phyloP scores from a whole-genome alignment of 2,113 vertebrate species.

The Takifugu bimaculatus region DNA sequence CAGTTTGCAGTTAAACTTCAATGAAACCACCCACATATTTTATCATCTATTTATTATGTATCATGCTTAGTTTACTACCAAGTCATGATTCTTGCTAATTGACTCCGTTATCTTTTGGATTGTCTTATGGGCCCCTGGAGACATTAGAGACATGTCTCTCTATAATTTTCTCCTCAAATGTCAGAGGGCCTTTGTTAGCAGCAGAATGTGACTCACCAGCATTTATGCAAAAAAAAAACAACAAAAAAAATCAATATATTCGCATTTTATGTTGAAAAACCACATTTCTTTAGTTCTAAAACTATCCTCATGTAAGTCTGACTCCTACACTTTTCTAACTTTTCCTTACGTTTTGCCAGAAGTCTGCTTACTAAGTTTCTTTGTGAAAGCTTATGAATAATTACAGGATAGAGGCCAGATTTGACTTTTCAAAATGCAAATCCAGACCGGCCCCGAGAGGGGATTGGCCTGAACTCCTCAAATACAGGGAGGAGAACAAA shows the following conservation, averaged over 20 bases:
- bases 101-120: slow-evolving; percentile 54
- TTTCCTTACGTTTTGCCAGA: slow-evolving; percentile 13
- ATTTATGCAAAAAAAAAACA: too few species aligned
- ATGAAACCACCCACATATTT: slow-evolving; percentile 12
- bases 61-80: slow-evolving; percentile 16
- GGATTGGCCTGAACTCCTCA: slow-evolving; percentile 39
- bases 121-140: slow-evolving; percentile 37
- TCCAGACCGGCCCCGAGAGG: slow-evolving; percentile 17
- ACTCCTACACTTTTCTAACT: slow-evolving; percentile 1
- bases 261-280: too few species aligned
- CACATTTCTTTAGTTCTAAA: background rate
- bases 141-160: too few species aligned
- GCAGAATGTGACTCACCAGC: background rate
- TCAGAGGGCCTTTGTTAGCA: background rate
- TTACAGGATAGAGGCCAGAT: slow-evolving; percentile 33
- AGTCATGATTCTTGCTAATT: slow-evolving; percentile 49
- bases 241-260: too few species aligned
- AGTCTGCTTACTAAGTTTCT: background rate
- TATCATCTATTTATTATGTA: background rate
- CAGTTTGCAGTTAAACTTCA: too few species aligned
- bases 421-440: slow-evolving; percentile 63
- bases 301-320: background rate
- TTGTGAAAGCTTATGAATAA: slow-evolving; percentile 45
- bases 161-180: too few species aligned
- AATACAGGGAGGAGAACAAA: slow-evolving; percentile 47